These are phyloP conservation scores for Rhinichthys osculus DNA, from an alignment of 2,797 vertebrate species.

Conservation along the genomic window DNA sequence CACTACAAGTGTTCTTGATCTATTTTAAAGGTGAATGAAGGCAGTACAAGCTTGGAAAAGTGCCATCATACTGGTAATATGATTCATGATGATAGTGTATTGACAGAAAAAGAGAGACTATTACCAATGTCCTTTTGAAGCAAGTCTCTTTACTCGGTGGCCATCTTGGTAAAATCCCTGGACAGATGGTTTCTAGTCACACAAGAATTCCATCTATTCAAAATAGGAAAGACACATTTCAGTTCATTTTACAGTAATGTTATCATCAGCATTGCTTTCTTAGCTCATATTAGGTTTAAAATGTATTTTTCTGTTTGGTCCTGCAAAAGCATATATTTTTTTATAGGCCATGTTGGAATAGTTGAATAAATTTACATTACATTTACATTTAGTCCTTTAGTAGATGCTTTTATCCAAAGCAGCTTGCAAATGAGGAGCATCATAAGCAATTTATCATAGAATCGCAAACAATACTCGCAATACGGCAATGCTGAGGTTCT, in stretches of 20 bases:
- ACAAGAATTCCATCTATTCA: neutral
- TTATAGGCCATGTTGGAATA: neutral
- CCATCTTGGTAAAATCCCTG: constrained; percentile 10
- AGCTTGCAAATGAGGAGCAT: constrained; percentile 31
- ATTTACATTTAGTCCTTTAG: constrained; percentile 30
- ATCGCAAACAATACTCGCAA: neutral
- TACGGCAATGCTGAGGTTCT: neutral
- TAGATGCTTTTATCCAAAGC: constrained; percentile 32
- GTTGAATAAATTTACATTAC: constrained; percentile 37
- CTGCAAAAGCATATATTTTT: neutral
- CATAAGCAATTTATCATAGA: constrained; percentile 27
- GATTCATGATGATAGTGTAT: constrained; percentile 1
- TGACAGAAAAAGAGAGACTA: neutral
- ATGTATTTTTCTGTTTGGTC: neutral
- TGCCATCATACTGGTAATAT: neutral
- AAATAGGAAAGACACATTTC: neutral
- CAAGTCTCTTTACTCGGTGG: neutral
- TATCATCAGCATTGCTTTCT: neutral
- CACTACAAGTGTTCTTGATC: neutral
- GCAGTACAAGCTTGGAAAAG: neutral
- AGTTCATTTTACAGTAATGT: neutral
- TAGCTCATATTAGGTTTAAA: neutral
- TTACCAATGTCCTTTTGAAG: constrained; percentile 1
- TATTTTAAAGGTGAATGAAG: constrained; percentile 16
- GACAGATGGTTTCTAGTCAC: neutral